Evolutionary conservation across 2,888 invertebrate species (phyloP).

Genomic region (Drosophila neonasuta): DNA sequence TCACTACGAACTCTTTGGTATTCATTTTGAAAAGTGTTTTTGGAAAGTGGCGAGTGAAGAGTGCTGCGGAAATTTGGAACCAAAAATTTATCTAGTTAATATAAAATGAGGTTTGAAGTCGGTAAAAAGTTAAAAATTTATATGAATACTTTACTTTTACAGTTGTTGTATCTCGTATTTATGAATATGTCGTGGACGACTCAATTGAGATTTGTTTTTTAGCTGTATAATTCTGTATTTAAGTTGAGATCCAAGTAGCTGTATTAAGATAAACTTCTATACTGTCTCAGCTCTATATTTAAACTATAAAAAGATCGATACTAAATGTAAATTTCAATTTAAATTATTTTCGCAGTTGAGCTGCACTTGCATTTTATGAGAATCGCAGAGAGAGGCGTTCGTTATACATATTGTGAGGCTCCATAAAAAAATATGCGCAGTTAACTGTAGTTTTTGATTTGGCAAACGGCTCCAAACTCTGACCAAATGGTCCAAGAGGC

Average conservation of each 20-base stretch:
- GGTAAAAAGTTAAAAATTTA: background rate
- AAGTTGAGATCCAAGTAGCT: background rate
- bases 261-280: no score
- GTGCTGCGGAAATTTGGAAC: constrained; percentile 1
- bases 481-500: constrained; percentile 8
- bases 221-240: background rate
- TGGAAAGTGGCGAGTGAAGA: background rate
- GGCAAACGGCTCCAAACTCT: constrained; percentile 17
- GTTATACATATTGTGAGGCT: background rate
- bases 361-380: constrained; percentile 5
- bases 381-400: constrained; percentile 21
- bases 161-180: background rate
- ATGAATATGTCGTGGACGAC: background rate
- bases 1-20: background rate
- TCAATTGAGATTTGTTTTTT: background rate
- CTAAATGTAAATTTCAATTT: no score
- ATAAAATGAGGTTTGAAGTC: background rate
- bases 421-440: constrained; percentile 9
- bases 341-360: no score
- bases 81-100: background rate
- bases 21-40: background rate
- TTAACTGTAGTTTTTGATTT: constrained; percentile 28
- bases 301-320: no score
- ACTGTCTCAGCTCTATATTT: no score
- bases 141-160: background rate